Evolutionary conservation across 2,113 vertebrate species (phyloP).

Genomic region (Callipepla californica): DNA sequence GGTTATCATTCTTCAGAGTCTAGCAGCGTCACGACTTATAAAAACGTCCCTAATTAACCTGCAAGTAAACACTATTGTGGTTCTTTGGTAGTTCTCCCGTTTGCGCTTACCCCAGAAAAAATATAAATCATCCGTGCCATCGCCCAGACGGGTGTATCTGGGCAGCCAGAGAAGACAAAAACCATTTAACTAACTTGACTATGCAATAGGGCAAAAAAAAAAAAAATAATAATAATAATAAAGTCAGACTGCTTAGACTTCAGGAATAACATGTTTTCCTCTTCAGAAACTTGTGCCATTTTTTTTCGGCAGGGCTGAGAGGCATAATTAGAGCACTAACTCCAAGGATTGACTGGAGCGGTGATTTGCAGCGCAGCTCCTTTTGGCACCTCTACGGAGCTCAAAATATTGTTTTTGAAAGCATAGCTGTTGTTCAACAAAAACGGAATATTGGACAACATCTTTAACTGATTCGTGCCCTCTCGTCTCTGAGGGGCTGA

Average conservation of each 20-base stretch:
- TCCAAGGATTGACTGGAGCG: conserved; percentile 29
- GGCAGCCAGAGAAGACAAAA: conserved; percentile 23
- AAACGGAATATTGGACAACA: conserved; percentile 51
- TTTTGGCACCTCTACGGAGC: conserved; percentile 29
- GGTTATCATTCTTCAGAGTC: conserved; percentile 10
- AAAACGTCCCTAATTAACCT: conserved; percentile 44
- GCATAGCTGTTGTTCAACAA: conserved; percentile 33
- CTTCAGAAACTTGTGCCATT: conserved; percentile 47
- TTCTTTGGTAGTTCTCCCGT: not conserved
- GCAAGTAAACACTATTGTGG: conserved; percentile 1
- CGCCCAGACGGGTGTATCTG: not conserved
- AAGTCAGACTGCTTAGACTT: not conserved
- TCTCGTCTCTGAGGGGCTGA: conserved; percentile 47
- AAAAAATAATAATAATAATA: not conserved
- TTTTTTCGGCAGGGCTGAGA: conserved; percentile 11
- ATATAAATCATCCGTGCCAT: not conserved
- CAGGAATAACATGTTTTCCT: conserved; percentile 17
- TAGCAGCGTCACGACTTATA: not conserved
- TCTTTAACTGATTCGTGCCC: conserved; percentile 68
- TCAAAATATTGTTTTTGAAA: conserved; percentile 70
- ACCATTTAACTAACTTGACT: conserved; percentile 6
- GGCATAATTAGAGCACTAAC: not conserved
- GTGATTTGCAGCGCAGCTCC: not conserved
- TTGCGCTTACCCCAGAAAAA: not conserved
- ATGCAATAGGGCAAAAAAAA: not conserved